A percentile compares a stretch with the other conserved stretches of the same genome.
Conservation (phyloP, 2,797 vertebrate species). For the Onychomys torridus region DNA sequence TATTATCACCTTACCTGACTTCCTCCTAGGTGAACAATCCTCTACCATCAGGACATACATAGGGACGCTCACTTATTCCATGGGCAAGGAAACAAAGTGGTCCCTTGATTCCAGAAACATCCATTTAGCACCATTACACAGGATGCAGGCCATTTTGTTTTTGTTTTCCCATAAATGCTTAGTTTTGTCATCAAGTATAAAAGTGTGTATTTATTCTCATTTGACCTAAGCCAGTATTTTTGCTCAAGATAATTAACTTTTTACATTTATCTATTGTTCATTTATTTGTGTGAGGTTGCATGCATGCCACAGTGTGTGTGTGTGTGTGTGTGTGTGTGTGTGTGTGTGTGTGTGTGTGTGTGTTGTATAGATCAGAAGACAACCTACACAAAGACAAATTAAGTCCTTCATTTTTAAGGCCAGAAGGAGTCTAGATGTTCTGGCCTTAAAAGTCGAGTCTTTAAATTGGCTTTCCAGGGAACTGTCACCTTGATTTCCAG, state of each 20-base stretch:
- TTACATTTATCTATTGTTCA: neutral
- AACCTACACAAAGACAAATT: neutral
- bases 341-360: neutral
- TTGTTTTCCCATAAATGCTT: neutral
- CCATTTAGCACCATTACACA: neutral
- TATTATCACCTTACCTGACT: fast-evolving
- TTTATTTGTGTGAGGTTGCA: neutral
- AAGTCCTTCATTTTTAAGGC: neutral
- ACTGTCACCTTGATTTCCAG: neutral
- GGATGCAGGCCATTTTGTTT: neutral
- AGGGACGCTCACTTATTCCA: neutral
- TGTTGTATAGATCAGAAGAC: neutral
- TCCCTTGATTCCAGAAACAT: neutral
- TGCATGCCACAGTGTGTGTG: neutral
- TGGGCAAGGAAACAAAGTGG: neutral
- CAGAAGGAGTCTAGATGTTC: no score
- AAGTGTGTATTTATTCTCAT: neutral
- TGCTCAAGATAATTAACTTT: neutral
- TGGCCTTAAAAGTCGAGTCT: neutral
- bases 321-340: neutral
- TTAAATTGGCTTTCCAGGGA: neutral
- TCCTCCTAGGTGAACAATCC: neutral
- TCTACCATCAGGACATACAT: neutral
- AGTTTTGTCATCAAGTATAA: neutral
- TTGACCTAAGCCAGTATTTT: neutral